Evolutionary conservation across 2,797 vertebrate species (phyloP), one percentile per base, ranked within the genome.

Genomic region (Acipenser oxyrinchus): DNA sequence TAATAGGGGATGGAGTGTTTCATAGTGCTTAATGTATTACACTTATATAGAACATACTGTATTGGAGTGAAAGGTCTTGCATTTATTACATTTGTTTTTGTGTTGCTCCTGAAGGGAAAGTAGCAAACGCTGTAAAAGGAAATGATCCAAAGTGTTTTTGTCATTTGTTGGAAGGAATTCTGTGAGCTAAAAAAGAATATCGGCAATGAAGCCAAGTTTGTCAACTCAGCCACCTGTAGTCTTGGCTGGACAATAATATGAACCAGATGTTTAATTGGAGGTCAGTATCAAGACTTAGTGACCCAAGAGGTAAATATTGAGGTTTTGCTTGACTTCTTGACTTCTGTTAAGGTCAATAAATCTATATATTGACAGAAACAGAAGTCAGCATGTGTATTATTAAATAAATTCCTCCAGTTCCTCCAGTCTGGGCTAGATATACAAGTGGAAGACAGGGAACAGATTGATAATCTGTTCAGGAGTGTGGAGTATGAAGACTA

Each of bases 381-480:
- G 69, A 75, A 66, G 75, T 79, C 77, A 78, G 76, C 76, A 79
- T 77, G 74, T 78, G 75, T 69, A 71, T 75, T 72, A 76, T 76
- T 72, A 74, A 77, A 79, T 79, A 73, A 79, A 68, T 69, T 68
- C 60, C 49, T 59, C 63, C 49, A 62, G 63, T 60, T 69, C 63
- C 5, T 37, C 37, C 37, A 37, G 37, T 37, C 3, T 57, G 64
- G 58, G 53, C 50, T 49, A 61, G 58, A 53, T n/a, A 37, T 51
- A 53, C 57, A 50, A 8, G 68, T 23, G 12, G 49, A 62, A 13
- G 37, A 18, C 13, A 37, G 63, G 64, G 37, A 48, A 37, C 37
- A 37, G 13, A 37, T n/a, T 60, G 64, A 62, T 69, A 60, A 69
- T 69, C 64, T 69, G 50, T 66, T 52, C 58, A 55, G n/a, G 55